Conservation (phyloP, 2,113 vertebrate species). For the Marmota flaviventris region DNA sequence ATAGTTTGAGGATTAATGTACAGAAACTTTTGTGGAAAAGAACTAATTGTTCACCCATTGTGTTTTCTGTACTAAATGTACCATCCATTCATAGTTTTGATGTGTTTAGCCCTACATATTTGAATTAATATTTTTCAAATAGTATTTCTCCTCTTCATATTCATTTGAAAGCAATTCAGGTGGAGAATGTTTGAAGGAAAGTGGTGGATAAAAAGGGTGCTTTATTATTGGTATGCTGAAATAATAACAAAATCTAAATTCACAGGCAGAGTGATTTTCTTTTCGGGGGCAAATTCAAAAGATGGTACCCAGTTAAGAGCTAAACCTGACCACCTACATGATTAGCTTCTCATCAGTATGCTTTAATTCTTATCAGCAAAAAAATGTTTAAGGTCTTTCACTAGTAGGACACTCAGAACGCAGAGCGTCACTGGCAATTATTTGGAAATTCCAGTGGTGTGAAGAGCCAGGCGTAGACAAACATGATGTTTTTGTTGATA, state of each 20-base stretch:
- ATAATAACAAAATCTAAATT: constrained; percentile 32
- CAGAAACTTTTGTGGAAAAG: neutral
- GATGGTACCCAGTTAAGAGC: neutral
- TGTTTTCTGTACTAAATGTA: neutral
- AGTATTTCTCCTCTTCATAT: neutral
- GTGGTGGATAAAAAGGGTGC: neutral
- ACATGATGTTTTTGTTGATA: neutral
- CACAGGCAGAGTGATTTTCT: neutral
- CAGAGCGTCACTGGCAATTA: neutral
- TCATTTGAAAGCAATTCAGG: neutral
- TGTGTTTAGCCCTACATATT: neutral
- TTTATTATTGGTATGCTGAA: neutral
- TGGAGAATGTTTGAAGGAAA: neutral
- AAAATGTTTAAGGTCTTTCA: neutral
- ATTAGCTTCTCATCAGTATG: neutral
- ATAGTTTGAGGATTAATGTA: neutral
- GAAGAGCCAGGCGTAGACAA: neutral
- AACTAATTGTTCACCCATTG: neutral
- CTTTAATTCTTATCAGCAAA: neutral
- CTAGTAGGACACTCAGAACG: too few species aligned
- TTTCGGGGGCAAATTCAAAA: neutral
- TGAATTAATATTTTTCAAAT: constrained; percentile 25
- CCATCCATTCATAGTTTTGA: neutral
- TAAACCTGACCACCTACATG: neutral
- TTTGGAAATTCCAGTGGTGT: neutral